Percentiles rank a stretch among this genome's conserved stretches.
Evolutionary conservation across 1,140 invertebrate species (phyloP).

Genomic region (Steinernema khuongi): DNA sequence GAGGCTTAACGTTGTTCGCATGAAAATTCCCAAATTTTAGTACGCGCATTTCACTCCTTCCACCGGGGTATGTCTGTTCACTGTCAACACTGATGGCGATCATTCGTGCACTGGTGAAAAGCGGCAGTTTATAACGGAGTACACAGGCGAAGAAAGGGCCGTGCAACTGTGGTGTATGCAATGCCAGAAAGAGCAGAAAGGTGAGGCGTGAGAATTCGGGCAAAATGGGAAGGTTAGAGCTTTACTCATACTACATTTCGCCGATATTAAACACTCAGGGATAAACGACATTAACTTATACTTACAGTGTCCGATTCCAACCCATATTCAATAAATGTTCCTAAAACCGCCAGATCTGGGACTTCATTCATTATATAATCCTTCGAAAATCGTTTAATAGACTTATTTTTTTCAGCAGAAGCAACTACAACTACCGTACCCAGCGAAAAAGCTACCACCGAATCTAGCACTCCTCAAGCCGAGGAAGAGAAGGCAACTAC

Average conservation of each 20-base stretch:
- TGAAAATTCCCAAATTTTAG: background rate
- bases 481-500: too few relatives aligned
- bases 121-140: background rate
- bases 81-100: conserved; percentile 5
- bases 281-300: too few relatives aligned
- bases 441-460: background rate
- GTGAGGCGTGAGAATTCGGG: too few relatives aligned
- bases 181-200: background rate
- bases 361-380: too few relatives aligned
- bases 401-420: background rate
- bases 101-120: background rate
- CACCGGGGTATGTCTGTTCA: background rate
- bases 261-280: too few relatives aligned
- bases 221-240: too few relatives aligned
- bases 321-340: too few relatives aligned
- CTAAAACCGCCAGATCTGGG: too few relatives aligned
- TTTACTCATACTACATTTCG: too few relatives aligned
- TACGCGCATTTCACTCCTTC: background rate
- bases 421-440: background rate
- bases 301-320: too few relatives aligned
- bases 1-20: background rate
- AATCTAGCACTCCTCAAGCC: background rate
- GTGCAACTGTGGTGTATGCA: conserved; percentile 1
- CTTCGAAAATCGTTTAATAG: too few relatives aligned
- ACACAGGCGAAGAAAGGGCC: background rate